phyloP scores from a whole-genome alignment of 2,113 vertebrate genomes.

The Perccottus glenii region DNA sequence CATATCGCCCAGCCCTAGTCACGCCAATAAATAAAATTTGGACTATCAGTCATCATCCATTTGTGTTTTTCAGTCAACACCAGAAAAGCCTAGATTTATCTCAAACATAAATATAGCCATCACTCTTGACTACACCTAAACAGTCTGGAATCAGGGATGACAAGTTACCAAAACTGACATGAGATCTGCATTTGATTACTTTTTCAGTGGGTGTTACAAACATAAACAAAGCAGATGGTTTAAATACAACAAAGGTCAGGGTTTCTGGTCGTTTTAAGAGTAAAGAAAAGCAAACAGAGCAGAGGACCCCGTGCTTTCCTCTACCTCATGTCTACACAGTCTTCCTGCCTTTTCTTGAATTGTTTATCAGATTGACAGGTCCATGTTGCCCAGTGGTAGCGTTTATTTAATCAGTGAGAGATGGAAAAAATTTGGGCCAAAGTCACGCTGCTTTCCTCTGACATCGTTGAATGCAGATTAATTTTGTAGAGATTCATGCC shows the following conservation, averaged over 20 bases:
- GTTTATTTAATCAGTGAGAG: conserved; percentile 18
- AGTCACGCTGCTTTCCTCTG: not conserved
- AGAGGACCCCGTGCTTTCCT: not conserved
- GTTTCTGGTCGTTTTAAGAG: conserved; percentile 13
- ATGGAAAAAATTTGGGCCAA: conserved; percentile 29
- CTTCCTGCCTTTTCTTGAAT: conserved; percentile 5
- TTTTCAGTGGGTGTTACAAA: not conserved
- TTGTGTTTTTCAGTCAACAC: conserved; percentile 22
- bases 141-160: not conserved
- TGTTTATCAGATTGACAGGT: conserved; percentile 21
- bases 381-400: conserved; percentile 6
- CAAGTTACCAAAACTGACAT: not conserved
- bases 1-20: too few relatives aligned
- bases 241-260: not conserved
- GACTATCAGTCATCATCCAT: conserved; percentile 20
- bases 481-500: conserved; percentile 11
- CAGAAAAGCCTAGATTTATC: conserved; percentile 21
- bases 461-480: conserved; percentile 2
- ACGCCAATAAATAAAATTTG: conserved; percentile 19
- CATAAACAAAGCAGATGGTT: conserved; percentile 11
- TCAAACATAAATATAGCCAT: conserved; percentile 16
- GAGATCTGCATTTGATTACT: not conserved
- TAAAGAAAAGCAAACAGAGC: conserved; percentile 13
- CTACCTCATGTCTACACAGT: not conserved
- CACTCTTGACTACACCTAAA: not conserved